Base-by-base conservation (phyloP, 2,113 vertebrate species). In the Choloepus hoffmanni region DNA sequence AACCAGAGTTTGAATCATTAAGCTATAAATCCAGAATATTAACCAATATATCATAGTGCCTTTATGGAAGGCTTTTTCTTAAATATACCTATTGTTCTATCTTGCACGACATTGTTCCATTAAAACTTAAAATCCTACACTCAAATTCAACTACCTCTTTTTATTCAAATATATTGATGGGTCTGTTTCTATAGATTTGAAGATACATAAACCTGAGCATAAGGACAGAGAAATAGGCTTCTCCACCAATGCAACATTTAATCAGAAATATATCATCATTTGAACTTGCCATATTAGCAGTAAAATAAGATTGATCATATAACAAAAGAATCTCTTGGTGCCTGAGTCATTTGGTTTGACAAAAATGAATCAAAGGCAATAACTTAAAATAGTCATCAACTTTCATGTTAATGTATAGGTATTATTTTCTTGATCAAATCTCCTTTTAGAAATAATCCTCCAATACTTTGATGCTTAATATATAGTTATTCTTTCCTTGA, bases 361-460 rank as follows among this genome's bases (percentile, higher is more conserved):
- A 82, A 77, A 94, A 94, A 73, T 70, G 72, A 90, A n/a, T 97
- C 72, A 85, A 93, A 96, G 85, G 43, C 48, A 97, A 53, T 79
- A 81, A 77, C 78, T 95, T 90, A 81, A 97, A 97, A 96, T 87
- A 95, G 82, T 58, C 77, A 91, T 89, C 79, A 94, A 48, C 55
- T 94, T 95, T 95, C 72, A 90, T 63, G 60, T 89, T 95, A 85
- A 92, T 94, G 83, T 70, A 65, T 84, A 50, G 53, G 74, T 81
- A 88, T 81, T 96, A 78, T 96, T 94, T 89, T 74, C 95, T 93
- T 95, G 90, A 96, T 96, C 48, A 55, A 90, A 18, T 85, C 95
- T 70, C 63, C 50, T 87, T 40, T 96, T 93, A 73, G 90, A 97
- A 95, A 93, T 89, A 78, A 78, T 93, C 26, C n/a, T 73, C 83